Conservation (phyloP, 2,113 vertebrate species). For the Salvelinus fontinalis region DNA sequence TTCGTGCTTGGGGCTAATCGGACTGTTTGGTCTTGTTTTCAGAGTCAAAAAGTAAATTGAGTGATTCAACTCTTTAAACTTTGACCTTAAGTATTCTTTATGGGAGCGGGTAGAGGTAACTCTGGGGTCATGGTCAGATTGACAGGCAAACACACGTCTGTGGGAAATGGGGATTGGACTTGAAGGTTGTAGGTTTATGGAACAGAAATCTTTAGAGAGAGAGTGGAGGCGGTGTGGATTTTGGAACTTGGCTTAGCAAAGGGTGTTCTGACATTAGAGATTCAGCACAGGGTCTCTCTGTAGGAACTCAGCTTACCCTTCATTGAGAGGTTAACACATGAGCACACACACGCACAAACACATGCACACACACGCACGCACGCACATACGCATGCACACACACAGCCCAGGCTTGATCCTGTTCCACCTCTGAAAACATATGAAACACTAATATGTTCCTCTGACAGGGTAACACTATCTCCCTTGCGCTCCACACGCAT, state of each 20-base stretch:
- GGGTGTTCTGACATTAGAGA: slow-evolving; percentile 36
- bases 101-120: slow-evolving; percentile 44
- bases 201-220: background rate
- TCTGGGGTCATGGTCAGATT: slow-evolving; percentile 23
- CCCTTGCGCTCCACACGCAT: background rate
- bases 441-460: slow-evolving; percentile 36
- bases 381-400: background rate
- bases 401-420: slow-evolving; percentile 27
- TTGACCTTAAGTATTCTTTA: slow-evolving; percentile 57
- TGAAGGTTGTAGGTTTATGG: slow-evolving; percentile 13
- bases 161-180: background rate
- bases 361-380: background rate
- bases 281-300: slow-evolving; percentile 25
- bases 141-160: slow-evolving; percentile 19
- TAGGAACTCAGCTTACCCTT: slow-evolving; percentile 11
- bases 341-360: background rate
- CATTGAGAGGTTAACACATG: slow-evolving; percentile 1
- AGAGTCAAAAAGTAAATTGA: slow-evolving; percentile 48
- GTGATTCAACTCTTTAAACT: slow-evolving; percentile 56
- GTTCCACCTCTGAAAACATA: slow-evolving; percentile 31
- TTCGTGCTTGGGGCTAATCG: slow-evolving; percentile 40
- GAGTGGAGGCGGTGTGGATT: slow-evolving; percentile 1
- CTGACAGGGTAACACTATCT: slow-evolving; percentile 9
- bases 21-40: slow-evolving; percentile 51
- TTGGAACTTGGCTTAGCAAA: slow-evolving; percentile 31